These are phyloP conservation scores for Streptopelia turtur DNA, from an alignment of 2,797 vertebrate genomes.

Conservation along the genomic window DNA sequence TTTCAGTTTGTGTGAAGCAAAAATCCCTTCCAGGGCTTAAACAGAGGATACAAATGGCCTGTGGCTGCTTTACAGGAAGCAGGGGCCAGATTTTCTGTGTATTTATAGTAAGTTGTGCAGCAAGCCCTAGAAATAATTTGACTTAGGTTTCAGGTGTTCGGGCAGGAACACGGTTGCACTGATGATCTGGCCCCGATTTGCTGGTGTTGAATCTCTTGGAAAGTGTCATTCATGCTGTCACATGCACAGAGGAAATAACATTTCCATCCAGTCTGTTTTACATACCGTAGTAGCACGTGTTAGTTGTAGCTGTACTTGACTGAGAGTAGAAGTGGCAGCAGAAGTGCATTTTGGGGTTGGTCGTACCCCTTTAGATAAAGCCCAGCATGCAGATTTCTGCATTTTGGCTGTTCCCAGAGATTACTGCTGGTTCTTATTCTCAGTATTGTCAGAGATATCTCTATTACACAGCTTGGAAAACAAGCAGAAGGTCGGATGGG, in stretches of 20 bases:
- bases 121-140: background rate
- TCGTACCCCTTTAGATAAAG: background rate
- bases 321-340: background rate
- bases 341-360: background rate
- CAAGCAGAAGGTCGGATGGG: background rate
- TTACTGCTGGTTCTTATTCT: background rate
- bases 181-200: background rate
- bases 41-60: background rate
- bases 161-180: background rate
- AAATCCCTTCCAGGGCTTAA: background rate
- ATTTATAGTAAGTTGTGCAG: background rate
- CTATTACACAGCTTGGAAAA: slow-evolving; percentile 6
- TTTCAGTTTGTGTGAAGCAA: background rate
- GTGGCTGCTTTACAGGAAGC: background rate
- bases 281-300: background rate
- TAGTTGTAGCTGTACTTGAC: background rate
- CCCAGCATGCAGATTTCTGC: background rate
- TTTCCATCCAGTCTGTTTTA: background rate
- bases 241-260: background rate
- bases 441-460: background rate
- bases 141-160: background rate
- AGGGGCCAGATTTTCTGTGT: background rate
- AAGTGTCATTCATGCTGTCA: background rate
- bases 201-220: background rate
- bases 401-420: background rate